phyloP scores from a whole-genome alignment of 2,888 invertebrate species.

The Lycia hirtaria region DNA sequence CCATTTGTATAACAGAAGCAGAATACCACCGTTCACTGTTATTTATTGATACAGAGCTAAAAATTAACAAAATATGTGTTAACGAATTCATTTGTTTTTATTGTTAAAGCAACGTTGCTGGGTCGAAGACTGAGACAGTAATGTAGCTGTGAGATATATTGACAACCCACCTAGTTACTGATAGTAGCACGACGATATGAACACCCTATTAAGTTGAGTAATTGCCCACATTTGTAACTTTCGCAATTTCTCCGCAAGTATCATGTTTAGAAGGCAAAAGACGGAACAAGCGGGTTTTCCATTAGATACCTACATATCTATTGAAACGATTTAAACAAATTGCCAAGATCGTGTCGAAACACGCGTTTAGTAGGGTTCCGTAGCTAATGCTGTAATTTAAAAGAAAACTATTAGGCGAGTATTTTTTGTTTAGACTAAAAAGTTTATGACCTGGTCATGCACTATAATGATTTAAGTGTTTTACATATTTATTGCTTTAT shows the following conservation, averaged over 20 bases:
- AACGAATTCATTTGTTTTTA: slow-evolving; percentile 36
- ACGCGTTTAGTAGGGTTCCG: no score
- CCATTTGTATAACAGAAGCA: slow-evolving; percentile 49
- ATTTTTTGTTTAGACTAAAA: no score
- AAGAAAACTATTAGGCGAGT: no score
- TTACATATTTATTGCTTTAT: no score
- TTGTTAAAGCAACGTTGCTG: slow-evolving; percentile 21
- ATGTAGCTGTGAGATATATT: slow-evolving; percentile 49
- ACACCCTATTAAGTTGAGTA: slow-evolving; percentile 72
- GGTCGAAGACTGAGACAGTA: slow-evolving; percentile 37
- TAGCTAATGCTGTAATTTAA: no score
- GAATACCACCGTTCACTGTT: slow-evolving; percentile 62
- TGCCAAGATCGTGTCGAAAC: no score
- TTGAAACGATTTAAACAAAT: neutral
- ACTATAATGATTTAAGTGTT: no score
- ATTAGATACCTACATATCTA: neutral
- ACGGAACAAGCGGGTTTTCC: slow-evolving; percentile 24
- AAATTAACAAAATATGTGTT: slow-evolving; percentile 25
- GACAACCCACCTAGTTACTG: slow-evolving; percentile 41
- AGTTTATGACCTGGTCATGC: no score
- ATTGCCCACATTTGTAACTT: slow-evolving; percentile 53
- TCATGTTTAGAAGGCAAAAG: slow-evolving; percentile 23
- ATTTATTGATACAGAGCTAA: slow-evolving; percentile 39
- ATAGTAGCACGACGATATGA: slow-evolving; percentile 69
- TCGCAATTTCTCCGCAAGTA: slow-evolving; percentile 45